These are phyloP conservation scores for Callyntrura sp. DNA, from an alignment of 2,888 invertebrate species.

Conservation along the genomic window DNA sequence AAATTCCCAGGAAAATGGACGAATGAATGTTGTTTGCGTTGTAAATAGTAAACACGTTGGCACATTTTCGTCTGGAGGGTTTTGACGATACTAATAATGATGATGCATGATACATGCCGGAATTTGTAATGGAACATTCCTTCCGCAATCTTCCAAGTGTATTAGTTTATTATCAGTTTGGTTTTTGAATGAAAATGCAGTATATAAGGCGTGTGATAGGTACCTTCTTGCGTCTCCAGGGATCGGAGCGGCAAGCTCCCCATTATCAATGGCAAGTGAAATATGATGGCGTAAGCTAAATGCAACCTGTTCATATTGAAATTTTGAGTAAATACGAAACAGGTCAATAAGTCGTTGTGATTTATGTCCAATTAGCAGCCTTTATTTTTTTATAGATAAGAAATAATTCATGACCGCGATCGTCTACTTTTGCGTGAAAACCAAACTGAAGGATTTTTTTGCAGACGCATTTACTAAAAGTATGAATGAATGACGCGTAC, in stretches of 20 bases:
- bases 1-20: constrained; percentile 42
- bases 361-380: too few relatives aligned
- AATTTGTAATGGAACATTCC: constrained; percentile 35
- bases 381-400: too few relatives aligned
- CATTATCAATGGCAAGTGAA: constrained; percentile 27
- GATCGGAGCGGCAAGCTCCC: not conserved
- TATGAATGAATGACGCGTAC: not conserved
- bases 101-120: not conserved
- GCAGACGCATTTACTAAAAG: not conserved
- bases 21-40: not conserved
- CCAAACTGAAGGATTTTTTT: not conserved
- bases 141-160: not conserved
- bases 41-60: not conserved
- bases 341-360: not conserved
- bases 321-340: not conserved
- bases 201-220: not conserved
- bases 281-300: not conserved
- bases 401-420: too few relatives aligned
- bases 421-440: too few relatives aligned
- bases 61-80: not conserved
- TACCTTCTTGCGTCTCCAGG: constrained; percentile 41
- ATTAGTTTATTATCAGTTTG: not conserved
- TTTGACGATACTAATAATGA: not conserved
- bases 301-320: not conserved
- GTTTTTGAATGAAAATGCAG: not conserved